Evolutionary conservation across 2,888 invertebrate species (phyloP).

Genomic region (Ecliptopera silaceata): DNA sequence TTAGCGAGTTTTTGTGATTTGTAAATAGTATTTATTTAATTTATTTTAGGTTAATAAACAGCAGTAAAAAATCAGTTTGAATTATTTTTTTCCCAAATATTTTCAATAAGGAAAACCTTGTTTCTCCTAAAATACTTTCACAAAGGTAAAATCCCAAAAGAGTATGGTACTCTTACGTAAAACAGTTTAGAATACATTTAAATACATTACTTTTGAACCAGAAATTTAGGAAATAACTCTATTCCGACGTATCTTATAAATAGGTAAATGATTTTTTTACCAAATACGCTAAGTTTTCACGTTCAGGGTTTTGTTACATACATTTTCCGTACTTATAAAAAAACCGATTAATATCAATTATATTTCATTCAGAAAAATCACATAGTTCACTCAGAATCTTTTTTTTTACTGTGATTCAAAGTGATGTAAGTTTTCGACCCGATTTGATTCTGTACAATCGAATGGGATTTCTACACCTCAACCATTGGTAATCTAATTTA

Average conservation of each 20-base stretch:
- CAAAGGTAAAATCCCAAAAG: neutral
- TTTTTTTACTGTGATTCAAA: no score
- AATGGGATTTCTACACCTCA: no score
- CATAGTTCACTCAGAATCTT: no score
- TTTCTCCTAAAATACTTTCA: neutral
- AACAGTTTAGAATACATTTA: neutral
- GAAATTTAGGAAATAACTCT: neutral
- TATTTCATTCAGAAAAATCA: no score
- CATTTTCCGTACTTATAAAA: no score
- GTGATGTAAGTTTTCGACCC: no score
- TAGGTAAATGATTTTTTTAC: neutral
- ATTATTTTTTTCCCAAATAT: neutral
- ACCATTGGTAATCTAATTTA: no score
- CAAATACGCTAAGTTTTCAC: neutral
- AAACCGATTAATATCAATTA: no score
- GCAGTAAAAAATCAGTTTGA: conserved; percentile 8
- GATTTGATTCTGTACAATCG: no score
- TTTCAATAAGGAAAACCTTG: neutral
- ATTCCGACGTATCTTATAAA: conserved; percentile 2
- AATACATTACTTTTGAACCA: neutral
- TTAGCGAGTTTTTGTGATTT: neutral
- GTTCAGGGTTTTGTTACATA: no score
- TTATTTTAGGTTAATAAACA: conserved; percentile 21
- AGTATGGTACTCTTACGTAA: neutral
- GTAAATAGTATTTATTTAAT: conserved; percentile 5